Base-by-base conservation (phyloP, 2,113 vertebrate genomes). In the Ciconia boyciana region DNA sequence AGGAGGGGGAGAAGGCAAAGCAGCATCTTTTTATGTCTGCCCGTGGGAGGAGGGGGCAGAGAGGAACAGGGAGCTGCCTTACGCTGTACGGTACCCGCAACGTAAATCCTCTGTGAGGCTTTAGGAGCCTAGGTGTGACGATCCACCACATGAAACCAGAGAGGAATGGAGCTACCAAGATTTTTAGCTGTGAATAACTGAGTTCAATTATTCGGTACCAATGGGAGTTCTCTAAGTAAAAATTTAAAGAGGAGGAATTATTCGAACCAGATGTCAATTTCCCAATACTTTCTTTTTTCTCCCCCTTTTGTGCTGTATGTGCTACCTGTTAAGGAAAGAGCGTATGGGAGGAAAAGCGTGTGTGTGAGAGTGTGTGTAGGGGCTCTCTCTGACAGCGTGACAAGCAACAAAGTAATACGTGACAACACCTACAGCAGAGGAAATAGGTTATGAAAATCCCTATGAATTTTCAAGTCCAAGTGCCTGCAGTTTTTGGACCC, bases 321-420 rank as follows among this genome's bases (percentile, higher is more conserved):
- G 79, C 87, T 97, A 97, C 97, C 96, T 97, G 96, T 90, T 94
- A 80, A 83, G 55, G 57, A 82, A 43, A 65, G 55, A 76, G 29
- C 8, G 28, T 34, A 44, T 4, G 22, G 86, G 61, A 81, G 72
- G 77, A 60, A 89, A 92, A 91, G 25, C 1, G 13, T 61, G 87
- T 77, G 85, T 54, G 48, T 70, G 26, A 69, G 52, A 69, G 60
- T 75, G 60, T 86, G 46, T 55, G 44, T 22, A 80, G 43, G 83
- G 41, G 36, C 11, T 81, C 28, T 49, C n/a, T 90, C 79, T 96
- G 76, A 87, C 75, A 94, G 36, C 1, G 0, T 71, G 84, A 86
- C 84, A 86, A 80, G 72, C 34, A 89, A 54, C 60, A 48, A 62
- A 93, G 74, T 81, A 49, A 54, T 16, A 54, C 0, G 0, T 90